Evolutionary conservation across 2,113 vertebrate species (phyloP).

Genomic region (Centropus unirufus): DNA sequence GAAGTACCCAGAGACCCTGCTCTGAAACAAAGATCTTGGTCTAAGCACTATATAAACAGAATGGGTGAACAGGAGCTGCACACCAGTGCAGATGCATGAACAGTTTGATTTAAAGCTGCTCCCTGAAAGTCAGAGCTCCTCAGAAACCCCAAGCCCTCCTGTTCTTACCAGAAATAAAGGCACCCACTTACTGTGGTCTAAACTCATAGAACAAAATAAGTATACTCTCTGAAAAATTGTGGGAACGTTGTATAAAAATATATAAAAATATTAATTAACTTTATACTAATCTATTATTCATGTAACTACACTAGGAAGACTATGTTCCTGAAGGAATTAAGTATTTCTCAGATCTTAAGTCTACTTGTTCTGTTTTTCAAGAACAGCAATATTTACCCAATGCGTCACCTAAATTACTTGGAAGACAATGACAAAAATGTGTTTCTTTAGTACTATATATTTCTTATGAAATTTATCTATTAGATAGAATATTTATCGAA

Average conservation of each 20-base stretch:
- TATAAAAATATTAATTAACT: slow-evolving; percentile 24
- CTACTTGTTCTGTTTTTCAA: background rate
- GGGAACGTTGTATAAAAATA: background rate
- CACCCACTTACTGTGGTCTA: background rate
- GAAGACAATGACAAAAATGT: background rate
- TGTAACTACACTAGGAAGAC: background rate
- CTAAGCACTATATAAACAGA: background rate
- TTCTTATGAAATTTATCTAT: background rate
- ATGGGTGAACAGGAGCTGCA: background rate
- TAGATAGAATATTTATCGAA: background rate
- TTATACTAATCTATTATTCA: slow-evolving; percentile 54
- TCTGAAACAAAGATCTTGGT: background rate
- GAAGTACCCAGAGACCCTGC: background rate
- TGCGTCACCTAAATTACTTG: background rate
- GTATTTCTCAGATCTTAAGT: slow-evolving; percentile 15
- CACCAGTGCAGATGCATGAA: background rate
- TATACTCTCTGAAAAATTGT: background rate
- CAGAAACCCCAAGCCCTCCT: background rate
- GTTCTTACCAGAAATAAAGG: background rate
- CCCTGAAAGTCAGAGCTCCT: background rate
- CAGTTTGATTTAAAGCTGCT: background rate
- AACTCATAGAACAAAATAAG: background rate
- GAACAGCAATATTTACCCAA: background rate
- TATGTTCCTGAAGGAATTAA: background rate
- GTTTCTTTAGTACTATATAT: background rate